These are phyloP conservation scores for Hippasteria phrygiana DNA, from an alignment of 53 echinoderm and acorn worm genomes.

Conservation along the genomic window DNA sequence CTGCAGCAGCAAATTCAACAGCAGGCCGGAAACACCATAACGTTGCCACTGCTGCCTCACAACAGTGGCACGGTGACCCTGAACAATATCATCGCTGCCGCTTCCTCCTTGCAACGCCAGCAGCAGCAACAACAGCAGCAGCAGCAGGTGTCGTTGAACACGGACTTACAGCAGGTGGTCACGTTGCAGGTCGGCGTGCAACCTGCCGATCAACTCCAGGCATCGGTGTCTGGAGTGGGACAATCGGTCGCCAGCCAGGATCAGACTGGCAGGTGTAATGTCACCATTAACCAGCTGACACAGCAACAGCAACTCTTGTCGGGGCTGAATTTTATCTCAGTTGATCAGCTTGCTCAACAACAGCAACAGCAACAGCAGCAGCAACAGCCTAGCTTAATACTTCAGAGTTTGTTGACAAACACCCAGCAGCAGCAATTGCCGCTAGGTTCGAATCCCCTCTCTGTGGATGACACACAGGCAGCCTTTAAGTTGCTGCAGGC, in stretches of 20 bases:
- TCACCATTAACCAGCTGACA: slow-evolving; percentile 38
- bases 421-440: slow-evolving; percentile 48
- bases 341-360: slow-evolving; percentile 36
- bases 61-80: slow-evolving; percentile 48
- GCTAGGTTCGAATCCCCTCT: slow-evolving; percentile 46
- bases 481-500: slow-evolving; percentile 84
- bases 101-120: slow-evolving; percentile 31
- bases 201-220: slow-evolving; percentile 35
- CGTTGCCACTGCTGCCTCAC: slow-evolving; percentile 45
- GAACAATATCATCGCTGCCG: slow-evolving; percentile 53
- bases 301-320: slow-evolving; percentile 61
- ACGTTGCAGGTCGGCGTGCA: slow-evolving; percentile 38
- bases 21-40: slow-evolving; percentile 44
- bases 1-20: slow-evolving; percentile 46
- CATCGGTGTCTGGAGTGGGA: background rate
- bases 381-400: slow-evolving; percentile 23
- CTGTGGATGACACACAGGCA: slow-evolving; percentile 71
- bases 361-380: slow-evolving; percentile 47
- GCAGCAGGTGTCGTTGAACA: slow-evolving; percentile 23
- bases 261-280: background rate
- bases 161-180: slow-evolving; percentile 58
- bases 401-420: slow-evolving; percentile 5
- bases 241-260: slow-evolving; percentile 8
- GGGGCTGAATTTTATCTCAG: slow-evolving; percentile 58
- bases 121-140: slow-evolving; percentile 43